phyloP scores from a whole-genome alignment of 2,888 invertebrate species.

The Agapostemon virescens region DNA sequence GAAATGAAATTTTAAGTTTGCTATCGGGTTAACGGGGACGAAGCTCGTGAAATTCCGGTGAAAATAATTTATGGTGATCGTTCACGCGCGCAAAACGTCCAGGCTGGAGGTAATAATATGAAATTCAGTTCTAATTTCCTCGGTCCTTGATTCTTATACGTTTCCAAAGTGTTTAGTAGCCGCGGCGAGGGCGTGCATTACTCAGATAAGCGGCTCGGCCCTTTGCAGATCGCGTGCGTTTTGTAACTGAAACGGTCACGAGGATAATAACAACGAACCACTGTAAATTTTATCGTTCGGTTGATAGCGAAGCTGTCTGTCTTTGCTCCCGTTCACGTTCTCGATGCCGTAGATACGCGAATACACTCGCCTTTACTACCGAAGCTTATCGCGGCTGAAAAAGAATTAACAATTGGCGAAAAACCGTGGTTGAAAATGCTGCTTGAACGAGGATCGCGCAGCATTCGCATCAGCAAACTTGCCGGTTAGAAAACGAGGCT shows the following conservation, averaged over 20 bases:
- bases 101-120: neutral
- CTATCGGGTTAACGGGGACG: neutral
- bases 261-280: conserved; percentile 12
- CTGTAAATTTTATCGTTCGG: conserved; percentile 36
- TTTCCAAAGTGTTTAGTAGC: neutral
- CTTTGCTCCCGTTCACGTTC: conserved; percentile 7
- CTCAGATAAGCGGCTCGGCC: conserved; percentile 11
- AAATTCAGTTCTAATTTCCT: conserved; percentile 20
- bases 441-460: conserved; percentile 6
- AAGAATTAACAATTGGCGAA: conserved; percentile 21
- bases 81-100: conserved; percentile 6
- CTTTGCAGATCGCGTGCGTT: conserved; percentile 29
- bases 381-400: conserved; percentile 27
- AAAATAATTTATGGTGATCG: conserved; percentile 3
- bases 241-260: conserved; percentile 9
- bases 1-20: conserved; percentile 14
- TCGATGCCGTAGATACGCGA: conserved; percentile 3
- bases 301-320: conserved; percentile 28
- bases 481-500: conserved; percentile 13
- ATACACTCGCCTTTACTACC: neutral
- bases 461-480: conserved; percentile 4
- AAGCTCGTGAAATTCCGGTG: neutral
- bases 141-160: neutral
- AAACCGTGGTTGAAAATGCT: neutral
- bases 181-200: conserved; percentile 3